Evolutionary conservation across 2,797 vertebrate genomes (phyloP), one percentile per base, ranked within the genome.

Genomic region (Spinibarbus caldwelli): DNA sequence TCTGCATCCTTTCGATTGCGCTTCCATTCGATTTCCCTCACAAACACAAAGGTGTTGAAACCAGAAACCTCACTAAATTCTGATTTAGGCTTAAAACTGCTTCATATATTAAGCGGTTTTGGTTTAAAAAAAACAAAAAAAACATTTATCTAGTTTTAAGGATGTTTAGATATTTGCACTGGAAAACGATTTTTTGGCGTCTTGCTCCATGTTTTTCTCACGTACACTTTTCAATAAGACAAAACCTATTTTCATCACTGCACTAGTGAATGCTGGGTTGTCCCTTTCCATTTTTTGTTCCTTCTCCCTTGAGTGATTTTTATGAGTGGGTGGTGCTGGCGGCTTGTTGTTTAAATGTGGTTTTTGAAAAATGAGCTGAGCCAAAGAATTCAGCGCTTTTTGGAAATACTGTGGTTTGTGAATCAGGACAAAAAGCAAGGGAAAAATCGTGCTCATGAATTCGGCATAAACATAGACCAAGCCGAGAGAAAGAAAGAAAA

Each of bases 361-460:
- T 49, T 94, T 94, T 93, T 93, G 67, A 89, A 92, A 93, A 93
- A 94, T 92, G 91, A 91, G 90, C 92, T 89, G 89, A 93, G 92
- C 93, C 92, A 93, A 95, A 92, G 92, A 94, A 94, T 94, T 79
- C 70, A 10, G 70, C 41, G 72, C 80, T 91, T 89, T 90, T 92
- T 94, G 91, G 93, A 94, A 94, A 90, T 91, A 91, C 92, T 92
- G 93, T 92, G 93, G 94, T 92, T 94, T 95, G 90, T 92, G 92
- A 94, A 94, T 94, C 87, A 85, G 87, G 88, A 68, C 10, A 21
- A 59, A 67, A 91, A 91, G 85, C 87, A 88, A 86, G 91, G 86
- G 86, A 86, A 92, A 92, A 92, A 93, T 92, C 85, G 80, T 90
- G 90, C 91, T 92, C 92, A 93, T 93, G 92, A 94, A 92, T 92